phyloP scores from a whole-genome alignment of 2,888 invertebrate genomes.

The Laspeyria flexula region DNA sequence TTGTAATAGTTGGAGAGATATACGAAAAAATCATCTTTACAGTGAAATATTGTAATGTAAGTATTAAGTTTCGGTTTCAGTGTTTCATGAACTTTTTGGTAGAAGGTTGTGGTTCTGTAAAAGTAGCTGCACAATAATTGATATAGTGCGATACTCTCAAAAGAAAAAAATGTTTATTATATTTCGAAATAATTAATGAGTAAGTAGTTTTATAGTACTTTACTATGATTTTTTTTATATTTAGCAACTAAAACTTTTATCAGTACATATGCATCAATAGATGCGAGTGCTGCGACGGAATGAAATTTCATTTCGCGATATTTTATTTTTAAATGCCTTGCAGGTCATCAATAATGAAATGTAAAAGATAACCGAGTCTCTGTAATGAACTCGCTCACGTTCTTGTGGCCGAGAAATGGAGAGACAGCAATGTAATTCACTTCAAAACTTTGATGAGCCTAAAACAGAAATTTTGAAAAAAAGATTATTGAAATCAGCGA shows the following conservation, averaged over 20 bases:
- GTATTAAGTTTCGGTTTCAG: conserved; percentile 60
- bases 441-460: conserved; percentile 83
- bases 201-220: conserved; percentile 31
- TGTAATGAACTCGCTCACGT: conserved; percentile 73
- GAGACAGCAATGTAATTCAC: conserved; percentile 80
- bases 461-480: conserved; percentile 84
- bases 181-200: conserved; percentile 33
- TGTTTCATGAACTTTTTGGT: conserved; percentile 81
- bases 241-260: conserved; percentile 43
- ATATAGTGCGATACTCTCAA: conserved; percentile 77
- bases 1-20: conserved; percentile 61
- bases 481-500: conserved; percentile 78
- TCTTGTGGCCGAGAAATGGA: conserved; percentile 78
- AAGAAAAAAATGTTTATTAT: conserved; percentile 67
- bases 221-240: conserved; percentile 22
- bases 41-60: conserved; percentile 60
- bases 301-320: conserved; percentile 69
- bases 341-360: conserved; percentile 75
- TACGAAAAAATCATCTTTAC: conserved; percentile 51
- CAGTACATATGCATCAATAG: conserved; percentile 38
- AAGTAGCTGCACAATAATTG: conserved; percentile 82
- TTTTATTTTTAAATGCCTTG: conserved; percentile 79
- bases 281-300: conserved; percentile 51
- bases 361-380: conserved; percentile 70
- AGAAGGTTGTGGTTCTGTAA: conserved; percentile 81